phyloP scores from a whole-genome alignment of 2,797 vertebrate genomes.

The Betta splendens region DNA sequence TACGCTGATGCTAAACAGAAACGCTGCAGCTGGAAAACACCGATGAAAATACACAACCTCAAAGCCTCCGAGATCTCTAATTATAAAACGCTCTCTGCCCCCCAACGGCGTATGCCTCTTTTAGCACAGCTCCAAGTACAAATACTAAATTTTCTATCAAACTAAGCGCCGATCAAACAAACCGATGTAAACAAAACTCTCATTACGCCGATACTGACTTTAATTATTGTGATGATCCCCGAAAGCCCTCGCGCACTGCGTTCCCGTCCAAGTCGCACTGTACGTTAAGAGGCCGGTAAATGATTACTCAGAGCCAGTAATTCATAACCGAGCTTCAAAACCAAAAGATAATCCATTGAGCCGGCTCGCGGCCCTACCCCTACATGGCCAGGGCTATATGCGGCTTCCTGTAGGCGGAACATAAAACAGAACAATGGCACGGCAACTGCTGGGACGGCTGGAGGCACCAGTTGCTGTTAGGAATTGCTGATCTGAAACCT shows the following conservation, averaged over 20 bases:
- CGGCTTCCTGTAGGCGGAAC: constrained; percentile 64
- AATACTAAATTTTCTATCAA: constrained; percentile 57
- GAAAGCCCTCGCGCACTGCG: not conserved
- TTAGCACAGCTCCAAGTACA: constrained; percentile 30
- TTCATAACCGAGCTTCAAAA: constrained; percentile 71
- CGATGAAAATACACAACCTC: constrained; percentile 32
- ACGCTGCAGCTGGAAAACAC: constrained; percentile 46
- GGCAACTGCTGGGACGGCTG: constrained; percentile 72
- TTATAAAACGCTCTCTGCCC: not conserved
- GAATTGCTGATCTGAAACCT: constrained; percentile 73
- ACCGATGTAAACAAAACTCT: constrained; percentile 49
- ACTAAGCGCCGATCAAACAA: constrained; percentile 39
- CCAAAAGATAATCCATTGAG: constrained; percentile 74
- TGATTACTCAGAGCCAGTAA: constrained; percentile 67
- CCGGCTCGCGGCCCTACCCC: constrained; percentile 24
- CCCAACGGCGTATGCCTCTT: not conserved
- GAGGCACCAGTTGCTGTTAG: constrained; percentile 75
- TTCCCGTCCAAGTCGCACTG: constrained; percentile 11
- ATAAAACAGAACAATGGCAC: constrained; percentile 70
- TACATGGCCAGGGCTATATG: constrained; percentile 44
- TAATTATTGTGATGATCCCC: constrained; percentile 43
- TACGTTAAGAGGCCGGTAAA: constrained; percentile 62
- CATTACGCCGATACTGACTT: no score
- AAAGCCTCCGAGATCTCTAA: constrained; percentile 18
- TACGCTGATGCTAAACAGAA: constrained; percentile 37